Evolutionary conservation across 2,797 vertebrate species (phyloP).

Genomic region (Arctocebus calabarensis): DNA sequence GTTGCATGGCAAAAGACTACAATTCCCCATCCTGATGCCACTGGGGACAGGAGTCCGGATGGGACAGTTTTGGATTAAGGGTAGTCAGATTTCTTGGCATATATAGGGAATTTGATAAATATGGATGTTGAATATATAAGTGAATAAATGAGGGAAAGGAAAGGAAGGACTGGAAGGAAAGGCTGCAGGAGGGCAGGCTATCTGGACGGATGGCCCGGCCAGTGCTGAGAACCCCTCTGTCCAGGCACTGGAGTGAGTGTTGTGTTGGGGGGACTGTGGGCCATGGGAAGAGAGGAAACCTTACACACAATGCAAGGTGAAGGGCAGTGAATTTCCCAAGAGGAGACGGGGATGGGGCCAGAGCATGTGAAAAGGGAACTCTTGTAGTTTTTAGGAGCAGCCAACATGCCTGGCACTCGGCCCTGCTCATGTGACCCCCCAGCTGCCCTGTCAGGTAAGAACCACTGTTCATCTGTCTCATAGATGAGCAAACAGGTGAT

Average conservation of each 20-base stretch:
- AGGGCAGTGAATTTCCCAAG: background rate
- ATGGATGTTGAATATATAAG: rapidly evolving
- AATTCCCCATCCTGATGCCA: background rate
- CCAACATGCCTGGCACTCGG: rapidly evolving
- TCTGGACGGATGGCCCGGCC: too few relatives aligned
- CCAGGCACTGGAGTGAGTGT: background rate
- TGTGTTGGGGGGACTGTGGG: background rate
- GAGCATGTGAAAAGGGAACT: background rate
- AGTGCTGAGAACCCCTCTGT: rapidly evolving
- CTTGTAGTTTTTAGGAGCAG: rapidly evolving
- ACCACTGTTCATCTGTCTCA: too few relatives aligned
- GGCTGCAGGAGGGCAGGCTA: background rate
- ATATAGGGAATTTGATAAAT: too few relatives aligned
- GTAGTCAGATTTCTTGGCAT: background rate
- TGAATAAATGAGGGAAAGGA: background rate
- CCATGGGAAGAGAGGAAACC: background rate
- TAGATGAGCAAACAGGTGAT: background rate
- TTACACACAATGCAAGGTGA: rapidly evolving
- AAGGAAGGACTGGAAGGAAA: background rate
- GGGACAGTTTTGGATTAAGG: background rate
- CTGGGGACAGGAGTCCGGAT: background rate
- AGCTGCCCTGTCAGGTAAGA: rapidly evolving
- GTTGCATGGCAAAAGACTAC: background rate
- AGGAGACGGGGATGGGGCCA: background rate
- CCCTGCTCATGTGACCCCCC: too few relatives aligned